Evolutionary conservation across 2,888 invertebrate genomes (phyloP), one percentile per base, ranked within the genome.

Genomic region (Bembecia ichneumoniformis): DNA sequence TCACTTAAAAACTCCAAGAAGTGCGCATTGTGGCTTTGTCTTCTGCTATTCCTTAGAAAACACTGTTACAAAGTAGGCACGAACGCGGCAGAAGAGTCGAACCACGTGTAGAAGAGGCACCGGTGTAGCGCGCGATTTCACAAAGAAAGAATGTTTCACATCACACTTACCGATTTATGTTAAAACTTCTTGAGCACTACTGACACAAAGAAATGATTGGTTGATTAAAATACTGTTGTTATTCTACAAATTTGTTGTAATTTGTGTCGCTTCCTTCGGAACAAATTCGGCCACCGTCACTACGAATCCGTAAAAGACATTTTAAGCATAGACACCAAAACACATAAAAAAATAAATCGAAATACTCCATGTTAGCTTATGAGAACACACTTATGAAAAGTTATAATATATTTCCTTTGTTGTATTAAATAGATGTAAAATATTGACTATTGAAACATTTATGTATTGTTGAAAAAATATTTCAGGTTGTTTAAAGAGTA

Each of bases 271-370:
- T 82, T 82, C 73, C 80, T 78, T 78, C 74, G 82, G 84, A 82
- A 86, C 81, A 77, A 87, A 83, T 86, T 87, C 86, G 84, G 86
- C 87, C 86, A 87, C 87, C 87, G 83, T 86, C 87, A 84, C 87
- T 87, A 86, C 79, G 72, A 80, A 81, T 78, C 76, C 82, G 87
- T 83, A 86, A 88, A 87, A 87, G 87, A 88, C 84, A 84, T 83
- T 71, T 74, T 78, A 59, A 61, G 58, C 86, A 87, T 87, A 86
- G 84, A 62, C 60, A 69, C 69, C 71, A 50, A 72, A 77, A 77
- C 74, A 79, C 75, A 66, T 71, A 28, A 28, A 28, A 61, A 62
- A 65, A 58, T 57, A 60, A 66, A 58, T 44, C 16, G 44, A 44
- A 44, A 44, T 40, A 40, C 28, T 28, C 28, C 28, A 28, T 28